Evolutionary conservation across 2,888 invertebrate species (phyloP), one percentile per base, ranked within the genome.

Genomic region (Drosophila hamatofila): DNA sequence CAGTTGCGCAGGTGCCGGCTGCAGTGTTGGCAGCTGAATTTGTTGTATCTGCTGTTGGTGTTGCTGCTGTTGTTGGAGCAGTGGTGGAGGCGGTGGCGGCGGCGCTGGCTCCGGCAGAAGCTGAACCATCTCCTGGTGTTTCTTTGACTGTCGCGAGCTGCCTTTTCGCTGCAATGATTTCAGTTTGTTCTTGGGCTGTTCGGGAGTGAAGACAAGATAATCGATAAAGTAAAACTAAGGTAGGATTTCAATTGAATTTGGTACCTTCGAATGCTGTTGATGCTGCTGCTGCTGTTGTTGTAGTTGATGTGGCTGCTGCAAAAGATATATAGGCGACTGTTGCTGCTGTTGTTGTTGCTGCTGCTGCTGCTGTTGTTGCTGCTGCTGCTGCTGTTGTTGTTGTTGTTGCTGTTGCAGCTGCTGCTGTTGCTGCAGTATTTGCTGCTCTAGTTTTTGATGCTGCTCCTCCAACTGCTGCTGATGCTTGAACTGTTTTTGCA

Each of bases 11-110:
- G 65, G 81, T 18, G 80, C 85, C 33, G 63, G 79, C 58, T 76
- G 91, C 33, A 75, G 57, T 18, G 75, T 83, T 23, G 90, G 70
- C 60, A 89, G 18, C 61, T 83, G 83, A 11, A 83, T 80, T 52
- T 86, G 90, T 56, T 87, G 89, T 21, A 89, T 66, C 51, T 89
- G 88, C 49, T 82, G 90, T 42, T 67, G 90, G 37, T 65, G 63
- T 3, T 73, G 83, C 12, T 79, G 84, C 21, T 83, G 83, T 9
- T 74, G 35, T 16, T 37, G 62, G 18, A 78, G 44, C 39, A 80
- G 54, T 46, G 46, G 54, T 18, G 76, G 70, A 35, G 75, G 65
- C 41, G 80, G 72, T 55, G 79, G 74, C 39, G 80, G 64, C 60
- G 80, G 74, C 60, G 75, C 67, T 21, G 78, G 77, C 12, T 88